phyloP scores from a whole-genome alignment of 2,888 invertebrate genomes.

The Drosophila mimetica region DNA sequence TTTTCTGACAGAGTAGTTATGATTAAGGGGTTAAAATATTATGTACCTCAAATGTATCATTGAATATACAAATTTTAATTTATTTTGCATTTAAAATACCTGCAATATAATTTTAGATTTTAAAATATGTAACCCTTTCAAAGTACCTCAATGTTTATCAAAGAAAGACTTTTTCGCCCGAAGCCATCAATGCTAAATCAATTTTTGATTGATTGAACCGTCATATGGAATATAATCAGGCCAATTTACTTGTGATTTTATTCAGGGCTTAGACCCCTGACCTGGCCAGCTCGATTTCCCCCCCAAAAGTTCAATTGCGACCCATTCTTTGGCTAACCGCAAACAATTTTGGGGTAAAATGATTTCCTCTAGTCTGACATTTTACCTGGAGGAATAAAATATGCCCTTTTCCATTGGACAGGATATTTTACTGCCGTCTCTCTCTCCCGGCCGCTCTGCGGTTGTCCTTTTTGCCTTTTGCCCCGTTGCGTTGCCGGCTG shows the following conservation, averaged over 20 bases:
- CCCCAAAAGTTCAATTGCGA: conserved; percentile 7
- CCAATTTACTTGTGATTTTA: conserved; percentile 15
- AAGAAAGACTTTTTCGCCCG: background rate
- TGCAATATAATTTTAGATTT: too few species aligned
- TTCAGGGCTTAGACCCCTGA: conserved; percentile 7
- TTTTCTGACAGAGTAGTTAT: too few species aligned
- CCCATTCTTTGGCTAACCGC: conserved; percentile 30
- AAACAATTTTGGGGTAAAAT: conserved; percentile 30
- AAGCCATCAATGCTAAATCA: background rate
- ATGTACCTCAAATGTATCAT: too few species aligned
- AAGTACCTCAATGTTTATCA: too few species aligned
- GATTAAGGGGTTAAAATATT: too few species aligned
- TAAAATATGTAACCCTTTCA: too few species aligned
- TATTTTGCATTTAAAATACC: too few species aligned
- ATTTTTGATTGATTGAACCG: conserved; percentile 16
- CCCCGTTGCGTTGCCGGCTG: conserved; percentile 40
- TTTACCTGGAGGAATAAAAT: conserved; percentile 48
- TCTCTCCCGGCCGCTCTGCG: conserved; percentile 44
- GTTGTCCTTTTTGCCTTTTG: conserved; percentile 73
- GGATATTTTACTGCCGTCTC: conserved; percentile 16
- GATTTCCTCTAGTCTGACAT: conserved; percentile 34
- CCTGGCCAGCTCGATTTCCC: conserved; percentile 2
- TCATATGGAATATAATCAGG: conserved; percentile 2
- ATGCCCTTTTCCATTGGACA: conserved; percentile 42
- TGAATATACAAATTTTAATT: too few species aligned